Conservation (phyloP, 2,888 invertebrate species). For the Trilocha varians region DNA sequence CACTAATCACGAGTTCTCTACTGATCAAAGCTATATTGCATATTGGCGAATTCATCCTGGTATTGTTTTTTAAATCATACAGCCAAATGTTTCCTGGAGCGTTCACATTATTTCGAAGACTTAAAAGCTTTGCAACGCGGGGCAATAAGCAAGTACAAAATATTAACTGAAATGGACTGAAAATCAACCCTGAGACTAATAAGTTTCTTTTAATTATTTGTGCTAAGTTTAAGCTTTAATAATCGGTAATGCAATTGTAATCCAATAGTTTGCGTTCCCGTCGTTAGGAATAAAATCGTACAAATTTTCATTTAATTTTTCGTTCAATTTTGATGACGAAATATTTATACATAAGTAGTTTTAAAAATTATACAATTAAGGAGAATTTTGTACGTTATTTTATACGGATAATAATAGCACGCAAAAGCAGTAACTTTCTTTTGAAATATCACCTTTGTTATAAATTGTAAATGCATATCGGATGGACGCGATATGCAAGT, state of each 20-base stretch:
- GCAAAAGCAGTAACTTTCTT: too few species aligned
- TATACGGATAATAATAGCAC: too few species aligned
- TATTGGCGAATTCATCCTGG: too few species aligned
- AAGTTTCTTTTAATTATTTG: not conserved
- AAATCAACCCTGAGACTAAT: not conserved
- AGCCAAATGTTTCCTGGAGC: too few species aligned
- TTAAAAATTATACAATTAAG: not conserved
- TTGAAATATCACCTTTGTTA: conserved; percentile 3
- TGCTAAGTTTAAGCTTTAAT: not conserved
- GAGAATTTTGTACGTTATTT: conserved; percentile 8
- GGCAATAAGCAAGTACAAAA: not conserved
- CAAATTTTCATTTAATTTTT: not conserved
- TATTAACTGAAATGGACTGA: not conserved
- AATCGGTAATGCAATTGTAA: not conserved
- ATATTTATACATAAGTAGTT: not conserved
- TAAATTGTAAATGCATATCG: conserved; percentile 2
- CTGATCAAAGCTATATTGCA: too few species aligned
- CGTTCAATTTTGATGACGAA: not conserved
- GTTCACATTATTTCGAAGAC: too few species aligned
- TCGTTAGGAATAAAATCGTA: not conserved
- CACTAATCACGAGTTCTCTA: too few species aligned
- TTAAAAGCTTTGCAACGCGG: not conserved
- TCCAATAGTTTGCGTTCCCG: not conserved
- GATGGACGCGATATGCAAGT: too few species aligned
- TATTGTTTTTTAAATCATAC: too few species aligned